phyloP scores from a whole-genome alignment of 2,113 vertebrate genomes.

The Chaenocephalus aceratus region DNA sequence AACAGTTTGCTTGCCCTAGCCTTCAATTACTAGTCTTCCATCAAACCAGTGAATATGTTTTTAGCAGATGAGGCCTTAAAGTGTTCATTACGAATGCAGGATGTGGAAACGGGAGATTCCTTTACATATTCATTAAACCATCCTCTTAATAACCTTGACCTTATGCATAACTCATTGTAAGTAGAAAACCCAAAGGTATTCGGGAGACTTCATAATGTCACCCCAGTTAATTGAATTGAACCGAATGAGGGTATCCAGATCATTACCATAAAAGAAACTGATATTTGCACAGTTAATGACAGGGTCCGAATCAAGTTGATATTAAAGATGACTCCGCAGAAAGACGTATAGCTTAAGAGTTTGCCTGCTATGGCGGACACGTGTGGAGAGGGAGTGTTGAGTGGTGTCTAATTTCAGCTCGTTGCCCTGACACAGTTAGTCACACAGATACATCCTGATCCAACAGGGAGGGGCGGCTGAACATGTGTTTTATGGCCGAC shows the following conservation, averaged over 20 bases:
- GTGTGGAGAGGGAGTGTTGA: slow-evolving; percentile 35
- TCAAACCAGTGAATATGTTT: slow-evolving; percentile 41
- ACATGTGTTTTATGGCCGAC: slow-evolving; percentile 74
- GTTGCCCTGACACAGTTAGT: slow-evolving; percentile 58
- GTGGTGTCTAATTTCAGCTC: slow-evolving; percentile 64
- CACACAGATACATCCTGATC: slow-evolving; percentile 65
- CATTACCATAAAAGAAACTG: slow-evolving; percentile 49
- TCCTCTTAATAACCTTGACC: slow-evolving; percentile 67
- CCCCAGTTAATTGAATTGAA: slow-evolving; percentile 49
- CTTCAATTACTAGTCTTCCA: slow-evolving; percentile 73
- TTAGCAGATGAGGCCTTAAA: slow-evolving; percentile 34
- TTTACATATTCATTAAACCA: slow-evolving; percentile 63
- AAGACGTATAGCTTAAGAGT: background rate
- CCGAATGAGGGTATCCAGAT: slow-evolving; percentile 37
- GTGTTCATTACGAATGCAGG: slow-evolving; percentile 49
- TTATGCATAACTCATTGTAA: slow-evolving; percentile 55
- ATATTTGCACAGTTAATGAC: slow-evolving; percentile 59
- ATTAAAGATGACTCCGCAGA: slow-evolving; percentile 29
- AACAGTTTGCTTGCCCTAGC: slow-evolving; percentile 69
- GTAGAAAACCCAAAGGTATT: slow-evolving; percentile 49
- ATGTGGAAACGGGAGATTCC: slow-evolving; percentile 16
- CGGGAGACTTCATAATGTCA: slow-evolving; percentile 54
- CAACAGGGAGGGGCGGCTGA: slow-evolving; percentile 59
- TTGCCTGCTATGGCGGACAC: slow-evolving; percentile 16
- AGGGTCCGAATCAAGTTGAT: slow-evolving; percentile 13